These are phyloP conservation scores for Macrochelys suwanniensis DNA, from an alignment of 2,797 vertebrate species.

Conservation along the genomic window DNA sequence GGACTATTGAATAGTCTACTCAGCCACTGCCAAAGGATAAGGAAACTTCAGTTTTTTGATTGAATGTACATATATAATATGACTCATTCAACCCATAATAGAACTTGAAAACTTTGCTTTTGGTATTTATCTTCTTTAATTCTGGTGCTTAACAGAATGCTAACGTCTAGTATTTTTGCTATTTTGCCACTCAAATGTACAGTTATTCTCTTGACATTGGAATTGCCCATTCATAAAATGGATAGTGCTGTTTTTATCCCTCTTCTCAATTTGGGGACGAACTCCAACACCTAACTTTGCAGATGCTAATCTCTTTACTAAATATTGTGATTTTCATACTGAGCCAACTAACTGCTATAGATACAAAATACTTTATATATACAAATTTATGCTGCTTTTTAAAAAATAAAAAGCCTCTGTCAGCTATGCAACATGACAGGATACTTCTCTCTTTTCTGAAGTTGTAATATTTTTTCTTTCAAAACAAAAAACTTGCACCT, in stretches of 20 bases:
- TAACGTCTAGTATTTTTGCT: neutral
- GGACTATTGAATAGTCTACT: neutral
- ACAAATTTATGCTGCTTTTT: neutral
- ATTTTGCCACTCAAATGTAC: neutral
- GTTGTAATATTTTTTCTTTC: constrained; percentile 45
- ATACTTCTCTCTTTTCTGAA: constrained; percentile 20
- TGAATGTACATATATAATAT: neutral
- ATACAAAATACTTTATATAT: neutral
- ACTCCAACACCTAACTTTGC: neutral
- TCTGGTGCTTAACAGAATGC: neutral
- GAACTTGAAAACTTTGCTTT: neutral
- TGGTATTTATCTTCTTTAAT: neutral
- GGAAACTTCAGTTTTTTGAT: neutral
- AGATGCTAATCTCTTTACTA: neutral
- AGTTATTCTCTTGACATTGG: fast-evolving
- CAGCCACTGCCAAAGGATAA: neutral
- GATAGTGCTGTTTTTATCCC: neutral
- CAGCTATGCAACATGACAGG: constrained; percentile 12
- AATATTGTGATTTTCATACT: neutral
- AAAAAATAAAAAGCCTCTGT: neutral
- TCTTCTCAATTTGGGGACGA: neutral
- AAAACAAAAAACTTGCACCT: constrained; percentile 34
- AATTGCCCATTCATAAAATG: neutral
- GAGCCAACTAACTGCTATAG: neutral
- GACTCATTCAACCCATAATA: neutral